Base-by-base conservation (phyloP, 2,888 invertebrate genomes). In the Xestia c-nigrum region DNA sequence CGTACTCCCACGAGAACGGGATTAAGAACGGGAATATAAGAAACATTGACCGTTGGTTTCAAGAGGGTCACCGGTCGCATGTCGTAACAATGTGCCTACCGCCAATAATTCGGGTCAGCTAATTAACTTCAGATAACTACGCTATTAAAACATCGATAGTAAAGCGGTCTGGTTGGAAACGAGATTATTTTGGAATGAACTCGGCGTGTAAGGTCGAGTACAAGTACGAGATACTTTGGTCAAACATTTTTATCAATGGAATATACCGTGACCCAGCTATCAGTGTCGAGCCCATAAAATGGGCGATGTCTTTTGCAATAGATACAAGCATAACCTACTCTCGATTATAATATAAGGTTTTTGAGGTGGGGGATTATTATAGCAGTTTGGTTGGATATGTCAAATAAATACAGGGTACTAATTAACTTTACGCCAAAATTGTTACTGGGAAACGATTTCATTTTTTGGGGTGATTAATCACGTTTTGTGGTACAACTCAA, bases 101-200 rank as follows among this genome's bases (percentile, higher is more conserved):
- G 50, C 64, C 55, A 74, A 79, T 75, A 83, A 57, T 75, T 81
- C 78, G 78, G 78, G 75, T 83, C 71, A 74, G 14, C 16, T 63
- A 70, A 67, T 70, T 50, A 67, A 78, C 65, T 16, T 40, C 0
- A 77, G 78, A 67, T 70, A n/a, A 78, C 21, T 4, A 7, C 6
- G 14, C 21, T 40, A 40, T 43, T 46, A 74, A 68, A 73, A 79
- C 40, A 31, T 7, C 5, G 81, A 79, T 69, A 19, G 24, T 5
- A 55, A 1, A 14, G 52, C 10, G 59, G 46, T 59, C 31, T 71
- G 50, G 63, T 68, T 73, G 43, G 72, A 40, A n/a, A 78, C 83
- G 57, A 46, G 64, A 64, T 72, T 77, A 19, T 68, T 43, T 55
- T 21, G 12, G 38, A 40, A 14, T 50, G 46, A 67, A 71, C 38